These are phyloP conservation scores for Hoplias malabaricus DNA, from an alignment of 2,113 vertebrate genomes.

Conservation along the genomic window DNA sequence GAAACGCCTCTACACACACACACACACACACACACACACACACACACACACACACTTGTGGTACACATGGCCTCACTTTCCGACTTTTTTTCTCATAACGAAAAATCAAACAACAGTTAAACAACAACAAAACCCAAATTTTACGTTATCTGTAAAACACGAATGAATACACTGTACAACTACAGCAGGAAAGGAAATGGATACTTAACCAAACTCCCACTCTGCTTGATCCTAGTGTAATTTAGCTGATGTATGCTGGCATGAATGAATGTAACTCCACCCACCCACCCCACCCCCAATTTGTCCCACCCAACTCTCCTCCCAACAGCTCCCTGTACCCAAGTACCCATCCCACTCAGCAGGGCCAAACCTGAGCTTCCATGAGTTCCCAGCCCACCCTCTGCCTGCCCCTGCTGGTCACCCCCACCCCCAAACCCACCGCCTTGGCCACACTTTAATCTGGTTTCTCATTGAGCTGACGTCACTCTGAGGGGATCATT, in stretches of 20 bases:
- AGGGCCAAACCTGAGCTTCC: not conserved
- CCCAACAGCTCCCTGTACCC: not conserved
- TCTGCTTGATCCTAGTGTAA: too few relatives aligned
- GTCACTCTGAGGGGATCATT: conserved; percentile 67
- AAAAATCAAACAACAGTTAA: too few relatives aligned
- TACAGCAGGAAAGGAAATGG: too few relatives aligned
- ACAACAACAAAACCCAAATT: too few relatives aligned
- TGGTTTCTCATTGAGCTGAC: conserved; percentile 57
- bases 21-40: too few relatives aligned
- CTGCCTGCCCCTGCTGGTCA: too few relatives aligned
- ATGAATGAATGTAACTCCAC: not conserved
- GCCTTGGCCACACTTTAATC: conserved; percentile 48
- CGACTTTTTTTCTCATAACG: too few relatives aligned
- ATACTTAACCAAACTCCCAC: too few relatives aligned
- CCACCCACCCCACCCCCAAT: not conserved
- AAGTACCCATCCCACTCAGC: conserved; percentile 11
- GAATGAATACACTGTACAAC: too few relatives aligned
- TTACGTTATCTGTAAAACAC: too few relatives aligned
- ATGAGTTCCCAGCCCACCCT: not conserved
- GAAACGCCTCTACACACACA: not conserved
- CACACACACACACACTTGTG: conserved; percentile 25
- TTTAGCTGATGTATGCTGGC: not conserved
- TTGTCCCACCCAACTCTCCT: not conserved
- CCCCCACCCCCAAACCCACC: not conserved
- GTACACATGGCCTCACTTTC: too few relatives aligned